Percentiles rank a stretch among this genome's conserved stretches.
phyloP scores from a whole-genome alignment of 2,888 invertebrate species.

The Erannis defoliaria region DNA sequence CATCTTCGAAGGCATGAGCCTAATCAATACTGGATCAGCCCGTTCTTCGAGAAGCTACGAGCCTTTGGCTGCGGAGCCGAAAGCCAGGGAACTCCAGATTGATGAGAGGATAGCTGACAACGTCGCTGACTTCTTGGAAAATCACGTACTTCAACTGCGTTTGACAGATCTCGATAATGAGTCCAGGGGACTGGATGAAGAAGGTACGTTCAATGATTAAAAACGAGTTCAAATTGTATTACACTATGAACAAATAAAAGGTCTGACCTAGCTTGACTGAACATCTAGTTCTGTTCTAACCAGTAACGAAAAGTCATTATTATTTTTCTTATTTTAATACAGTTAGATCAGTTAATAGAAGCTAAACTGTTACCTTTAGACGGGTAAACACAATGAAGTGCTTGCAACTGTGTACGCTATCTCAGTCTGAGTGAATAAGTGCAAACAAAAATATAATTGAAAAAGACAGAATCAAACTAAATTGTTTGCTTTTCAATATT shows the following conservation, averaged over 20 bases:
- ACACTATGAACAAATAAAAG: too few species aligned
- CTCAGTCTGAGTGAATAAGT: too few species aligned
- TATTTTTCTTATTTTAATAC: too few species aligned
- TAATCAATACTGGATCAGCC: constrained; percentile 82
- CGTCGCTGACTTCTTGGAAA: constrained; percentile 78
- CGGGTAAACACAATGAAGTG: too few species aligned
- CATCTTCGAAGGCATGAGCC: constrained; percentile 81
- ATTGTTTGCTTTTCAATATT: too few species aligned
- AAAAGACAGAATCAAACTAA: too few species aligned
- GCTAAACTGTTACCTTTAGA: too few species aligned
- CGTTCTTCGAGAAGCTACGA: constrained; percentile 80
- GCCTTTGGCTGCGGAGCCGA: constrained; percentile 75
- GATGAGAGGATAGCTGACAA: constrained; percentile 79
- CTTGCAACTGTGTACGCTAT: too few species aligned
- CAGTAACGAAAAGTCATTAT: too few species aligned
- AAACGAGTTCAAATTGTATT: not conserved
- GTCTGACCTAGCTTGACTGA: too few species aligned
- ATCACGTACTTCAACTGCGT: constrained; percentile 80
- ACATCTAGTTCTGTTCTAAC: not conserved
- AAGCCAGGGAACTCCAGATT: constrained; percentile 74
- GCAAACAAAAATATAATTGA: too few species aligned
- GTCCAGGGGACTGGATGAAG: constrained; percentile 76
- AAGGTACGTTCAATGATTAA: constrained; percentile 62
- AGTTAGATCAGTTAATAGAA: too few species aligned
- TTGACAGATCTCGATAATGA: constrained; percentile 70